Base-by-base conservation (phyloP, 92 coral and sea anemone genomes). In the Desmophyllum pertusum region DNA sequence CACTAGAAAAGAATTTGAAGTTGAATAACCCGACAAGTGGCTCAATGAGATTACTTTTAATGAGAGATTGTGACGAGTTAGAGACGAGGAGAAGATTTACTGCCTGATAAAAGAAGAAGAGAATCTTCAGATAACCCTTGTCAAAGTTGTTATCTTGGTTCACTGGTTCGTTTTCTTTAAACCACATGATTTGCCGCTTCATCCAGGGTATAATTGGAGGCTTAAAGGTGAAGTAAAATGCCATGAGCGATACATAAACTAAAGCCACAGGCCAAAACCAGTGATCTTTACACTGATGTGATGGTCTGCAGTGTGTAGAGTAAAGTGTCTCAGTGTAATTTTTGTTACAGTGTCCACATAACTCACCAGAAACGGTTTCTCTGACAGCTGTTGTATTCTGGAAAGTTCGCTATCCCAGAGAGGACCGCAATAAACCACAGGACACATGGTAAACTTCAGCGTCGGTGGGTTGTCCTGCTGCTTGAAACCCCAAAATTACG, bases 41-140 rank as follows among this genome's bases (percentile, higher is more conserved):
- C 50, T 66, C 77, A 30, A 91, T 40, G 35, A 91, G 29, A 7
- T 81, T 39, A 7, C 50, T 66, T 38, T 85, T 75, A 0, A 86
- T 25, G 3, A 89, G n/a, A 38, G 62, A 81, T 40, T 10, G 21
- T 1, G 79, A 41, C 18, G n/a, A n/a, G n/a, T n/a, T n/a, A n/a
- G n/a, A n/a, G n/a, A n/a, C n/a, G n/a, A n/a, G n/a, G n/a, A n/a
- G 93, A 88, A 94, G 69, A 55, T 89, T 78, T 65, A 91, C 89
- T 71, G 89, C 81, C 75, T 94, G 98, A 77, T 92, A 94, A 48
- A 92, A 94, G 73, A 92, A 94, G 79, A 94, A 92, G 7, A 94
- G 63, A 29, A 92, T 94, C 70, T 91, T 93, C 46, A 90, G 51
- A 73, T 83, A 94, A 45, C 95, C 95, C 17, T 69, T 64, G 55